phyloP scores from a whole-genome alignment of 2,113 vertebrate genomes.

The Mobula hypostoma region DNA sequence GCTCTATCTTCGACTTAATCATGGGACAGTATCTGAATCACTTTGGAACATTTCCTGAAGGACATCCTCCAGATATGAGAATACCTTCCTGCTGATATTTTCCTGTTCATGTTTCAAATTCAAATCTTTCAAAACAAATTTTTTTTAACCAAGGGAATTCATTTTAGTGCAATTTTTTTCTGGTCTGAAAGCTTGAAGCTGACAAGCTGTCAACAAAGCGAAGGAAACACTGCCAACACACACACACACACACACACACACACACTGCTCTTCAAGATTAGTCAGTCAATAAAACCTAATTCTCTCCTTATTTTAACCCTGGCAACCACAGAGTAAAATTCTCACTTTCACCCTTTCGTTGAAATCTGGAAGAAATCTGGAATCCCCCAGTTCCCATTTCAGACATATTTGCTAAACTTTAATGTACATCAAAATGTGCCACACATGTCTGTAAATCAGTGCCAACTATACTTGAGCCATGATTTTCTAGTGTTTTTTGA shows the following conservation, averaged over 20 bases:
- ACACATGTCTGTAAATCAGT: background rate
- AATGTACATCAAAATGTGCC: background rate
- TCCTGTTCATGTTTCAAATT: constrained; percentile 31
- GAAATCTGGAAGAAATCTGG: background rate
- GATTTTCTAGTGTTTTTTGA: background rate
- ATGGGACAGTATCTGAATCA: constrained; percentile 21
- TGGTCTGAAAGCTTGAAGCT: background rate
- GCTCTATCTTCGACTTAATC: background rate
- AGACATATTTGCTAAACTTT: background rate
- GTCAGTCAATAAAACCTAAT: background rate
- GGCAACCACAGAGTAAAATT: background rate
- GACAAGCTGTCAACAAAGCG: background rate
- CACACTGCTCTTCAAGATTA: background rate
- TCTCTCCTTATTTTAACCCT: background rate
- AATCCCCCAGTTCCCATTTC: background rate
- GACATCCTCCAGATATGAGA: constrained; percentile 33
- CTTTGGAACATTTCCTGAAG: constrained; percentile 35
- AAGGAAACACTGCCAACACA: background rate
- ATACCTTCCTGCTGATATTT: constrained; percentile 36
- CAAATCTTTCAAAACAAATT: constrained; percentile 31
- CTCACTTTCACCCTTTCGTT: background rate
- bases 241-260: background rate
- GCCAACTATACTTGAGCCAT: background rate
- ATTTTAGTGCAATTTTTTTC: background rate
- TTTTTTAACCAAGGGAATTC: background rate